These are phyloP conservation scores for Orthonyx spaldingii DNA, from an alignment of 2,113 vertebrate genomes.

Conservation along the genomic window DNA sequence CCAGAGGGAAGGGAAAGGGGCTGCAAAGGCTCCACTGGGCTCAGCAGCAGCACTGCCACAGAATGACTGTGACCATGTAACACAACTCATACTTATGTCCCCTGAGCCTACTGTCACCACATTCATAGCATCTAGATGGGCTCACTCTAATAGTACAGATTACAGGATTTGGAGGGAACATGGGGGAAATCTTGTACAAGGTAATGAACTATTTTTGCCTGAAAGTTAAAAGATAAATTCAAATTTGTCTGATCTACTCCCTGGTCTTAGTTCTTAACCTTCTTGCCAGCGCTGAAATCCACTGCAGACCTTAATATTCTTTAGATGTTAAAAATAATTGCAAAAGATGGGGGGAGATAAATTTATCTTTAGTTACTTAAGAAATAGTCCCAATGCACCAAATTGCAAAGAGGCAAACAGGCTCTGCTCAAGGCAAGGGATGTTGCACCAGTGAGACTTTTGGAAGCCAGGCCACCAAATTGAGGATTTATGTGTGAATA, in stretches of 20 bases:
- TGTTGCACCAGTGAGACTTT: background rate
- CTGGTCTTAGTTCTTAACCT: background rate
- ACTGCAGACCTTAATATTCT: background rate
- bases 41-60: background rate
- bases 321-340: background rate
- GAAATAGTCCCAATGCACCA: background rate
- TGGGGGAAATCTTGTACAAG: background rate
- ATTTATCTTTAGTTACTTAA: background rate
- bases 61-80: background rate
- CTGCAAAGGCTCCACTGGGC: background rate
- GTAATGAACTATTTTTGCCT: background rate
- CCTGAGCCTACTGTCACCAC: background rate
- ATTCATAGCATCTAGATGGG: background rate
- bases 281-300: background rate
- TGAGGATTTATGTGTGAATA: background rate
- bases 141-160: background rate
- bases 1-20: background rate
- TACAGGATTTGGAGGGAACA: background rate
- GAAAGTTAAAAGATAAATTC: background rate
- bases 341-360: background rate
- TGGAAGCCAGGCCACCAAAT: background rate
- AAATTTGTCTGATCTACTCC: background rate
- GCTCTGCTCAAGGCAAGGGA: background rate
- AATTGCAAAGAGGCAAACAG: background rate
- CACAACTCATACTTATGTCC: background rate